Conservation (phyloP, 2,888 invertebrate genomes). For the Apamea crenata region DNA sequence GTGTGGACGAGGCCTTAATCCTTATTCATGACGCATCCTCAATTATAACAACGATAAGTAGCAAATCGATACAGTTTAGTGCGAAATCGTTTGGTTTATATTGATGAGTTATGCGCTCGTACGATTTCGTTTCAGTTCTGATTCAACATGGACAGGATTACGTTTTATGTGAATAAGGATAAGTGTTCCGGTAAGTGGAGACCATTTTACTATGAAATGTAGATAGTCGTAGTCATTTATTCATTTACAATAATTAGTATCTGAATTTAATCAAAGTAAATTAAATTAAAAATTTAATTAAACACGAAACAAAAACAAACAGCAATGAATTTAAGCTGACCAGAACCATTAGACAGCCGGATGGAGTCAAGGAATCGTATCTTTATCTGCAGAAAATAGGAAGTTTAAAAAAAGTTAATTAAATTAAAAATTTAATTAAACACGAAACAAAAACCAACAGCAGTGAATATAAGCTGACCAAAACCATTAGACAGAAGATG, state of each 20-base stretch:
- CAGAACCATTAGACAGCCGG: background rate
- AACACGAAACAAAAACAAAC: no score
- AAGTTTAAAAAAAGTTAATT: no score
- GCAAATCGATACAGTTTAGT: background rate
- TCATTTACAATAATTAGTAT: background rate
- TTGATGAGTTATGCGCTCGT: background rate
- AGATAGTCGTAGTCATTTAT: background rate
- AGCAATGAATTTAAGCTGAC: background rate
- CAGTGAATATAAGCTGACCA: background rate
- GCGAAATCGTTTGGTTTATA: conserved; percentile 15
- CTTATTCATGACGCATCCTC: background rate
- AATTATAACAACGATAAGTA: background rate
- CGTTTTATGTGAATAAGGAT: conserved; percentile 73
- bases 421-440: no score
- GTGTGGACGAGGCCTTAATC: background rate
- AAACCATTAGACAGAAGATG: background rate
- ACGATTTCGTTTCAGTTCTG: conserved; percentile 5
- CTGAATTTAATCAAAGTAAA: background rate
- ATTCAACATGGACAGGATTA: conserved; percentile 61
- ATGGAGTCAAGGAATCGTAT: background rate
- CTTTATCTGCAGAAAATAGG: background rate
- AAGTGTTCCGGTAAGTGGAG: conserved; percentile 72
- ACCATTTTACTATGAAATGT: background rate
- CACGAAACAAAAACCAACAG: no score
- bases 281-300: no score